Base-by-base conservation (phyloP, 1,140 invertebrate species). In the Copidosoma floridanum region DNA sequence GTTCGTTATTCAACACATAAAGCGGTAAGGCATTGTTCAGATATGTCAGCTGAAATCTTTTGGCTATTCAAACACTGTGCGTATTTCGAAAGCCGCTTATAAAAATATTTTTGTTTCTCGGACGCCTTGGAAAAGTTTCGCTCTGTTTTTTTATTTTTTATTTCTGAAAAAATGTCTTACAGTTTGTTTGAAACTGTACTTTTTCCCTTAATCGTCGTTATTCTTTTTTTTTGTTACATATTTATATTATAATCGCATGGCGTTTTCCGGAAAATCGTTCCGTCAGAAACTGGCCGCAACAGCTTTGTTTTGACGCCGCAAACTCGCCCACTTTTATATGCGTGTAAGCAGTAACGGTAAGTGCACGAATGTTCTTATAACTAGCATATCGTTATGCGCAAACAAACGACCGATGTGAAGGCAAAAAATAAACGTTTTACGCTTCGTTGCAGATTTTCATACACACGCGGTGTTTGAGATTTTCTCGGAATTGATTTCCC, bases 1-100 rank as follows among this genome's bases (percentile, higher is more conserved):
- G 43, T 69, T 63, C 57, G 66, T 69, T 71, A 65, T 69, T 74
- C 69, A 73, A 75, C 69, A 75, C 69, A 68, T 70, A 77, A 79
- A 79, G 77, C 77, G 69, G 70, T 79, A 80, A 80, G 78, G 78
- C 78, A 80, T 79, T 78, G 73, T 79, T 74, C 50, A 74, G 77
- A 79, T 80, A 79, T 81, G 77, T 79, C 68, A 73, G 74, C 76
- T 79, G 76, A 76, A 75, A 74, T 77, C 70, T 77, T n/a, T 68
- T 68, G 71, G 69, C 68, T 70, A 70, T 74, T 71, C 71, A 67
- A 71, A 71, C 70, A 68, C 68, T 64, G 67, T 70, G 71, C 67
- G 68, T 73, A 69, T 70, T 76, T 78, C 65, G 74, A 77, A 77
- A 71, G 75, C 75, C 69, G 70, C 71, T 78, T 80, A 79, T 68